Base-by-base conservation (phyloP, 2,113 vertebrate genomes). In the Pachyramphus minor region DNA sequence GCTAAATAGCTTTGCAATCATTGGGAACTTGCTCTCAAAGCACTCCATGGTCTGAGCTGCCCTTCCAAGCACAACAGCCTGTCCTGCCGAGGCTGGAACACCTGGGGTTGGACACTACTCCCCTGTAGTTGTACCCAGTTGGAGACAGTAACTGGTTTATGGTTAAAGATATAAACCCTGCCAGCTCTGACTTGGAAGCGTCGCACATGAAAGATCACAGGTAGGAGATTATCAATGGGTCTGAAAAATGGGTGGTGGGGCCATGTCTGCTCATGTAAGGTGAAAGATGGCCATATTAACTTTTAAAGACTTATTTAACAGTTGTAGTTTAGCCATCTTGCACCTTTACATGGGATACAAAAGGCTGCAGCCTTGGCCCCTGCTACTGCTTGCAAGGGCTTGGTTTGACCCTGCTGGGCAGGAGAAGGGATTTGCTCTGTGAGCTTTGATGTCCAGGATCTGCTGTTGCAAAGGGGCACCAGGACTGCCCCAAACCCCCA, bases 21-120 rank as follows among this genome's bases (percentile, higher is more conserved):
- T 28, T 58, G 30, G 55, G 16, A 62, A 20, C 22, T 8, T 33
- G 42, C 12, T 66, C 16, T 42, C 44, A 14, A 49, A 71, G 59
- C 72, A 23, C 28, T 4, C 18, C 20, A 8, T 6, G 47, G 30
- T 3, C 50, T 30, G 30, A 84, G 52, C 69, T 23, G 42, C 47
- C 81, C 24, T 39, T 47, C 47, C 83, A 15, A 49, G 50, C 77
- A 23, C 0, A 0, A 0, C 6, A 31, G 28, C 33, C 67, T 13
- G 25, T 4, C 56, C 74, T 79, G 60, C 12, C 21, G 2, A 23
- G 49, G 28, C 37, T 55, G 74, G 2, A 10, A 8, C 23, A 14
- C 37, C 9, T 6, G 25, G 12, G 8, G 9, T 0, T 4, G 33
- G 12, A 11, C 42, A 9, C 9, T 6, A 3, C 9, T 6, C 7